A percentile compares a stretch with the other conserved stretches of the same genome.
phyloP scores from a whole-genome alignment of 2,888 invertebrate genomes.

The Aphidius colemani region DNA sequence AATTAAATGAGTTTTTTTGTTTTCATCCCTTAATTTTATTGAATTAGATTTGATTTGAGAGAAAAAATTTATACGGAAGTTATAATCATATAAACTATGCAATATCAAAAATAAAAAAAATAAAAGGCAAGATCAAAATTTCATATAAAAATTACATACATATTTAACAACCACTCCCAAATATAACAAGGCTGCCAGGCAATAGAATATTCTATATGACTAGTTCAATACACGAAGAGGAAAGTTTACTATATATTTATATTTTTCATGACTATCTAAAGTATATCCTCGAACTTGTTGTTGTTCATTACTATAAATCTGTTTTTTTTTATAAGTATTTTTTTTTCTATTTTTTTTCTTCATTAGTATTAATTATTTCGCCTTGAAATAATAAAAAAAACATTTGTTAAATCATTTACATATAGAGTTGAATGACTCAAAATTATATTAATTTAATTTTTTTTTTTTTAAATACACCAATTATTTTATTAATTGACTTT shows the following conservation, averaged over 20 bases:
- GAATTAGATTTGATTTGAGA: no score
- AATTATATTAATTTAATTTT: conserved; percentile 3
- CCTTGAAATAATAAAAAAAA: conserved; percentile 22
- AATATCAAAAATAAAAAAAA: no score
- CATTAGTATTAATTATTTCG: conserved; percentile 21
- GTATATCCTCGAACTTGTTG: conserved; percentile 40
- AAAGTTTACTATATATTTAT: conserved; percentile 36
- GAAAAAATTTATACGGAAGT: no score
- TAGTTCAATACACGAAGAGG: conserved; percentile 37
- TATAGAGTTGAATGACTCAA: background rate
- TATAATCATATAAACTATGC: no score
- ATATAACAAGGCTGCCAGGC: conserved; percentile 4
- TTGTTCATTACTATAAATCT: conserved; percentile 15
- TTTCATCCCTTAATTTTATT: no score
- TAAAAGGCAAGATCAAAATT: conserved; percentile 6
- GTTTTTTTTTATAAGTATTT: no score
- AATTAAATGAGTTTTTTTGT: no score
- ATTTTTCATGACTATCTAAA: conserved; percentile 38
- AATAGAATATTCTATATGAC: conserved; percentile 15
- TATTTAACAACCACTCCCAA: conserved; percentile 16
- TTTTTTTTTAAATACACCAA: conserved; percentile 20
- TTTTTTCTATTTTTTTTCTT: conserved; percentile 29
- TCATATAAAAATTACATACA: no score
- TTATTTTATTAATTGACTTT: conserved; percentile 14
- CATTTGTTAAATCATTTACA: background rate